phyloP scores from a whole-genome alignment of 2,888 invertebrate species.

The Catocala fraxini region DNA sequence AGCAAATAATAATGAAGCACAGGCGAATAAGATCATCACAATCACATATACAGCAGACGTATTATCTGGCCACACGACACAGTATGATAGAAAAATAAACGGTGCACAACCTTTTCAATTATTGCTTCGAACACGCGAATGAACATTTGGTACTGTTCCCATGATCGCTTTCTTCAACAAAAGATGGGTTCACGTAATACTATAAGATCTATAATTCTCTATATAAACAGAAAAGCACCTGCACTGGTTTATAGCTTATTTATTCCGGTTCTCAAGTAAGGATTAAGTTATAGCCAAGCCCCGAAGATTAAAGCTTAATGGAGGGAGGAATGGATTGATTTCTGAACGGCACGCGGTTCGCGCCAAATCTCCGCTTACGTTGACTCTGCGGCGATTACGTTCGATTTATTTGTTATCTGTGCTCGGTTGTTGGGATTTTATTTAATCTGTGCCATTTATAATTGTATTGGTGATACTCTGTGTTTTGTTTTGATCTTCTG shows the following conservation, averaged over 20 bases:
- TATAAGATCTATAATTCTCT: constrained; percentile 67
- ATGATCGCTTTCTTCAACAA: constrained; percentile 64
- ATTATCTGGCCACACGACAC: constrained; percentile 71
- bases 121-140: constrained; percentile 76
- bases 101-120: constrained; percentile 73
- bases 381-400: constrained; percentile 52
- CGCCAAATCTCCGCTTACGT: constrained; percentile 67
- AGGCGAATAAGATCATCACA: constrained; percentile 23
- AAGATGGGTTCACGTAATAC: constrained; percentile 56
- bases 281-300: constrained; percentile 86
- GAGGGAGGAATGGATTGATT: constrained; percentile 84
- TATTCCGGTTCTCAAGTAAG: constrained; percentile 82
- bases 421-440: constrained; percentile 34
- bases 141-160: constrained; percentile 76
- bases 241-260: constrained; percentile 86
- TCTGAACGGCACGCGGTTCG: constrained; percentile 76
- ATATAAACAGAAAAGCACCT: constrained; percentile 78
- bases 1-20: no score
- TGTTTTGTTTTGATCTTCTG: background rate
- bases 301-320: constrained; percentile 86
- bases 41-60: constrained; percentile 56
- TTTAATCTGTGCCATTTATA: constrained; percentile 35
- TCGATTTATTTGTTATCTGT: constrained; percentile 54
- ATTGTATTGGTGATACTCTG: constrained; percentile 19
- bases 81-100: constrained; percentile 67